Conservation (phyloP, 64 coral and sea anemone species). For the Montipora cactus region DNA sequence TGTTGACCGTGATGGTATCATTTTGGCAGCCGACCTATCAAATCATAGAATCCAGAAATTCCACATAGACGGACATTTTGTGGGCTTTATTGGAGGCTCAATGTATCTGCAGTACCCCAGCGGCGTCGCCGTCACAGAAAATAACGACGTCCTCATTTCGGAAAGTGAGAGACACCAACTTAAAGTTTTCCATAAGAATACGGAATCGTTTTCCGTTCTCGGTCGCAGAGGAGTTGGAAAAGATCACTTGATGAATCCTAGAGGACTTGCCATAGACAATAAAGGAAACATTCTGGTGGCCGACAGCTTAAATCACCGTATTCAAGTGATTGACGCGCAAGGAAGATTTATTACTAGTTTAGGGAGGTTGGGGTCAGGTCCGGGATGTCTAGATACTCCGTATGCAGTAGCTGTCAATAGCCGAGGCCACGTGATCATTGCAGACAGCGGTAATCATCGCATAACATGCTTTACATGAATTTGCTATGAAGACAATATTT, state of each 20-base stretch:
- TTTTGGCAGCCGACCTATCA: constrained; percentile 70
- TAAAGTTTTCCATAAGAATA: constrained; percentile 74
- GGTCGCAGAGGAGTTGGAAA: constrained; percentile 77
- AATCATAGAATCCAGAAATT: constrained; percentile 94
- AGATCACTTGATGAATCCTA: constrained; percentile 71
- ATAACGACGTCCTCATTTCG: constrained; percentile 80
- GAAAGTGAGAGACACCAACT: constrained; percentile 76
- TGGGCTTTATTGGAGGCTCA: constrained; percentile 87
- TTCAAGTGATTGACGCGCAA: constrained; percentile 79
- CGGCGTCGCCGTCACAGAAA: constrained; percentile 77
- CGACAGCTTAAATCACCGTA: constrained; percentile 84
- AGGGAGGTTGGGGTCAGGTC: constrained; percentile 81
- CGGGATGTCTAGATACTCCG: constrained; percentile 87
- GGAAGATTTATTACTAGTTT: constrained; percentile 76
- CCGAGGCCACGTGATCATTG: constrained; percentile 81
- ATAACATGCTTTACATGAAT: constrained; percentile 33
- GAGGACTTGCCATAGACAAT: constrained; percentile 72
- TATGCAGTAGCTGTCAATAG: constrained; percentile 80
- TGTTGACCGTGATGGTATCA: constrained; percentile 74
- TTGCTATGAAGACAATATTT: not conserved
- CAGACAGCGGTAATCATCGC: constrained; percentile 86
- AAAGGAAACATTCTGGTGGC: constrained; percentile 77
- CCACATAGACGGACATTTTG: constrained; percentile 83
- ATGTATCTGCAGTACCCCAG: constrained; percentile 76
- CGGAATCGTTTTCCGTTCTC: constrained; percentile 58